phyloP scores from a whole-genome alignment of 1,140 invertebrate genomes.

The Archegozetes longisetosus region DNA sequence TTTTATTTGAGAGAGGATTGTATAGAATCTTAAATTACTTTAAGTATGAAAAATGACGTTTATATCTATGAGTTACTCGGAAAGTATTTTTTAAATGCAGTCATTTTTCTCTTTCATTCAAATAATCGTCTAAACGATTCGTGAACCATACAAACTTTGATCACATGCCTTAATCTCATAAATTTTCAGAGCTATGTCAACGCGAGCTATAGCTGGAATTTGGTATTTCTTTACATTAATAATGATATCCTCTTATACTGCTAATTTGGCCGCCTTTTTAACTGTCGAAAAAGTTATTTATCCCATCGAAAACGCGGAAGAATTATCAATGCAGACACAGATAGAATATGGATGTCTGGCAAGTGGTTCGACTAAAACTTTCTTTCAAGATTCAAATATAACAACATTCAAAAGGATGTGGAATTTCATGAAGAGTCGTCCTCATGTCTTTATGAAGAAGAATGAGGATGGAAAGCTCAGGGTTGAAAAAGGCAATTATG shows the following conservation, averaged over 20 bases:
- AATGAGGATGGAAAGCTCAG: conserved; percentile 71
- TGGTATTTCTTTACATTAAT: conserved; percentile 43
- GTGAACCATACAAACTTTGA: too few species aligned
- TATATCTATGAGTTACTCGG: too few species aligned
- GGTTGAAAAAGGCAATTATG: conserved; percentile 54
- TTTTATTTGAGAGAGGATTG: too few species aligned
- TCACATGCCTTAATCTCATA: too few species aligned
- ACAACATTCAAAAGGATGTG: conserved; percentile 64
- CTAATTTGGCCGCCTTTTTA: conserved; percentile 40
- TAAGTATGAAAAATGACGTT: too few species aligned
- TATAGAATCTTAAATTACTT: too few species aligned
- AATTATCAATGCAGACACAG: conserved; percentile 36
- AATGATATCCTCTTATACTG: conserved; percentile 41
- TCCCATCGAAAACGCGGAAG: conserved; percentile 37
- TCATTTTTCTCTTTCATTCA: too few species aligned
- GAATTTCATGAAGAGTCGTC: conserved; percentile 59
- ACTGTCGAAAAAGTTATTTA: conserved; percentile 38
- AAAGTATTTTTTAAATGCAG: too few species aligned
- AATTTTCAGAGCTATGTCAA: conserved; percentile 29
- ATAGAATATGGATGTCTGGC: conserved; percentile 37
- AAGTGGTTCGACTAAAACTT: conserved; percentile 32
- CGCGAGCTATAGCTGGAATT: conserved; percentile 29
- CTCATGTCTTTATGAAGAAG: conserved; percentile 56
- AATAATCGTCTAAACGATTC: too few species aligned
- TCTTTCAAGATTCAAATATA: conserved; percentile 61